Percentiles rank a stretch among this genome's conserved stretches.
phyloP scores from a whole-genome alignment of 2,113 vertebrate genomes.

The Pelvicachromis taeniatus region DNA sequence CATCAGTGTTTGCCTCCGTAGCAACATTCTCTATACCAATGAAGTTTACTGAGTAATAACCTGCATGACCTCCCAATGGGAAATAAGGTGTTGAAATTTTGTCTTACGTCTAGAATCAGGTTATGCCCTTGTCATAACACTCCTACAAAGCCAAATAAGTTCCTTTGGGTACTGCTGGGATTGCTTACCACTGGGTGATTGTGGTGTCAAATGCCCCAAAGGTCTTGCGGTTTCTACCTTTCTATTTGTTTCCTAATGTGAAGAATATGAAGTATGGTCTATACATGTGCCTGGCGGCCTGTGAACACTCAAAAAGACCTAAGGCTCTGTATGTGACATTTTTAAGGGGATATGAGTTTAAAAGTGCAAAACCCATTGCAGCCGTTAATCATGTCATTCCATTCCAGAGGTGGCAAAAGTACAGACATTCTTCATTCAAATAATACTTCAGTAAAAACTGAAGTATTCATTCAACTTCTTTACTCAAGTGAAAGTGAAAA shows the following conservation, averaged over 20 bases:
- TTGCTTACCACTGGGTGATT: constrained; percentile 10
- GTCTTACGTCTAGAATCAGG: constrained; percentile 11
- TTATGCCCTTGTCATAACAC: constrained; percentile 40
- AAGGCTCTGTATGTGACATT: not conserved
- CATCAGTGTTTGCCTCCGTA: not conserved
- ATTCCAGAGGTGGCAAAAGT: not conserved
- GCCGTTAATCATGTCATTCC: constrained; percentile 31
- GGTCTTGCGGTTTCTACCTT: constrained; percentile 1
- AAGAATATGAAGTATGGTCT: not conserved
- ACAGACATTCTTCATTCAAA: not conserved
- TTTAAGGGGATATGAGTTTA: not conserved
- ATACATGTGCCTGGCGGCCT: not conserved
- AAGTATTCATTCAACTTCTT: not conserved
- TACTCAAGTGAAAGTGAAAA: not conserved
- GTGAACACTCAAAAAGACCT: not conserved
- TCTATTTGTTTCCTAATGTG: constrained; percentile 27
- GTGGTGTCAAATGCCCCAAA: constrained; percentile 19
- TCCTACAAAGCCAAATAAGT: constrained; percentile 24
- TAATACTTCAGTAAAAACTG: not conserved
- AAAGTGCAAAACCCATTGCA: constrained; percentile 5
- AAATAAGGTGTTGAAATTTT: constrained; percentile 47
- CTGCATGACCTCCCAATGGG: not conserved
- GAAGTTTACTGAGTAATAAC: not conserved
- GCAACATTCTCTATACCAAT: not conserved
- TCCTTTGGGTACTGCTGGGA: constrained; percentile 29